A percentile compares a stretch with the other conserved stretches of the same genome.
Evolutionary conservation across 2,888 invertebrate species (phyloP).

Genomic region (Nowickia ferox): DNA sequence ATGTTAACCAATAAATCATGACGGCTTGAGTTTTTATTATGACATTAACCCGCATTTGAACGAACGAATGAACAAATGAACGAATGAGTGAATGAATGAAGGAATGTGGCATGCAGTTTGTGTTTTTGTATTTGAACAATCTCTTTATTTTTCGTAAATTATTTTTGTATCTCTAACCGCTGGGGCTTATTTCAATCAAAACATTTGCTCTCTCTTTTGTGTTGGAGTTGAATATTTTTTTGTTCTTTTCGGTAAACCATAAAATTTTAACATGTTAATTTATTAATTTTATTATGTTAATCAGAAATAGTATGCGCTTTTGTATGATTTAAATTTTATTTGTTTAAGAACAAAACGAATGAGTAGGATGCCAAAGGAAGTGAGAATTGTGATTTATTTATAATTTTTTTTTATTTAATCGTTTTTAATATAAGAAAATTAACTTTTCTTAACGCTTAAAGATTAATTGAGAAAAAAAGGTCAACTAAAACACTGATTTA

Average conservation of each 20-base stretch:
- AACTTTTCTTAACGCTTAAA: background rate
- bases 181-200: slow-evolving; percentile 26
- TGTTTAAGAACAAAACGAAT: background rate
- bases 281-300: slow-evolving; percentile 66
- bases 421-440: background rate
- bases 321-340: slow-evolving; percentile 1
- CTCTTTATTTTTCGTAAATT: slow-evolving; percentile 54
- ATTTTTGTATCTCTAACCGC: slow-evolving; percentile 33
- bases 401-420: background rate
- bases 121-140: slow-evolving; percentile 31
- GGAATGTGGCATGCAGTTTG: slow-evolving; percentile 34
- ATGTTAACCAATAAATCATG: slow-evolving; percentile 70
- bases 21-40: slow-evolving; percentile 71
- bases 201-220: slow-evolving; percentile 17
- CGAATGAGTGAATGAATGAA: slow-evolving; percentile 18
- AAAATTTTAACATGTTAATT: slow-evolving; percentile 70
- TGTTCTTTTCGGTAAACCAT: slow-evolving; percentile 35
- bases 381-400: slow-evolving; percentile 32
- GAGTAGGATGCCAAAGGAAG: slow-evolving; percentile 46
- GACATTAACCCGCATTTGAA: slow-evolving; percentile 70
- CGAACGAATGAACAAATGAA: background rate
- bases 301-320: slow-evolving; percentile 2
- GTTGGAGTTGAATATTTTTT: slow-evolving; percentile 40
- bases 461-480: too few relatives aligned
- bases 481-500: too few relatives aligned